phyloP scores from a whole-genome alignment of 2,888 invertebrate genomes.

The Marronus borbonicus region DNA sequence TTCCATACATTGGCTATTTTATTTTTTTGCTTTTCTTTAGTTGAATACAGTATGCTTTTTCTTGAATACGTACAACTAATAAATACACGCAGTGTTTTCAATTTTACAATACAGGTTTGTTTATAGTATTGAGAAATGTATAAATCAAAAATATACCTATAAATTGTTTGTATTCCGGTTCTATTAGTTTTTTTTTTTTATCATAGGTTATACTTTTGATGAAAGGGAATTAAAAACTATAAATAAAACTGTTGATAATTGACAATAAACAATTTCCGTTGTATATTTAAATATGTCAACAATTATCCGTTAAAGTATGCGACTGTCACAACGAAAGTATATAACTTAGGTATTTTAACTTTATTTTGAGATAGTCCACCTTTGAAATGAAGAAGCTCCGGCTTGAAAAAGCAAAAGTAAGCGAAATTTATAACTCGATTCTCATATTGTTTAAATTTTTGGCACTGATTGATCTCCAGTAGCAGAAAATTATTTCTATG shows the following conservation, averaged over 20 bases:
- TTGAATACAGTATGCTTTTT: background rate
- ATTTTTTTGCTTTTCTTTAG: conserved; percentile 31
- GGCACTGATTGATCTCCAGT: too few species aligned
- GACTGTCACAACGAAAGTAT: too few species aligned
- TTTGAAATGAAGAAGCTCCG: too few species aligned
- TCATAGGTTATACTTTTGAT: conserved; percentile 17
- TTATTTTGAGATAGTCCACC: too few species aligned
- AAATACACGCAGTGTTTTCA: background rate
- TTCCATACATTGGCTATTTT: conserved; percentile 45
- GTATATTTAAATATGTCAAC: conserved; percentile 4
- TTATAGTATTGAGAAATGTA: background rate
- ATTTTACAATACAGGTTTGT: background rate
- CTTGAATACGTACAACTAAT: background rate
- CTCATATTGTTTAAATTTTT: too few species aligned
- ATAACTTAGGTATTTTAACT: too few species aligned
- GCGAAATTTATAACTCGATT: too few species aligned
- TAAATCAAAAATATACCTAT: background rate
- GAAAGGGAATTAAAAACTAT: conserved; percentile 6
- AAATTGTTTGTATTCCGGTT: background rate
- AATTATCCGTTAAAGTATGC: background rate
- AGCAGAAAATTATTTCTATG: too few species aligned
- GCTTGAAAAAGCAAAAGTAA: too few species aligned
- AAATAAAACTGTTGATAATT: conserved; percentile 31
- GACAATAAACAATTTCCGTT: background rate
- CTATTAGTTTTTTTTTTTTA: background rate